Percentiles rank a stretch among this genome's conserved stretches.
Evolutionary conservation across 2,888 invertebrate species (phyloP).

Genomic region (Zygaena filipendulae): DNA sequence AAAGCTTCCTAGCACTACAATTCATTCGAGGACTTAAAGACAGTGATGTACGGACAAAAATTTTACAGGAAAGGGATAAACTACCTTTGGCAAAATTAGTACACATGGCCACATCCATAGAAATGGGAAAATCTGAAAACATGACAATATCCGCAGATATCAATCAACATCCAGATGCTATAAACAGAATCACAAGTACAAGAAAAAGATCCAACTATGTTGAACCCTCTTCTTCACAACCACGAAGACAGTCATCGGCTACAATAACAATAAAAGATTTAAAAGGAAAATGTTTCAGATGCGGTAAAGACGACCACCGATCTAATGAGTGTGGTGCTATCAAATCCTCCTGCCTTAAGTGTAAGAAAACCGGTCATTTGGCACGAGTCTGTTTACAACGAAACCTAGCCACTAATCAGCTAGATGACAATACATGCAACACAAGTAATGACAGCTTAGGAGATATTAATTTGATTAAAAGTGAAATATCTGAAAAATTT

Average conservation of each 20-base stretch:
- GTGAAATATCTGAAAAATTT: slow-evolving; percentile 1
- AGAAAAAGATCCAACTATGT: no score
- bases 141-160: not conserved
- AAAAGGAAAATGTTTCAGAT: slow-evolving; percentile 2
- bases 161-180: not conserved
- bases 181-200: no score
- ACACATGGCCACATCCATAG: not conserved
- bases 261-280: no score
- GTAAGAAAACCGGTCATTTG: slow-evolving; percentile 1
- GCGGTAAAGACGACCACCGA: slow-evolving; percentile 1
- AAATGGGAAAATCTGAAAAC: slow-evolving; percentile 1
- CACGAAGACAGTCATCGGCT: no score
- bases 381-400: slow-evolving; percentile 2
- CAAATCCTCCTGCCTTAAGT: not conserved
- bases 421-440: not conserved
- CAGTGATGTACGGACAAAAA: not conserved
- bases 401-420: not conserved
- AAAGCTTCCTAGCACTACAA: slow-evolving; percentile 1
- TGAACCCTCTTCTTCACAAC: no score
- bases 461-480: slow-evolving; percentile 1
- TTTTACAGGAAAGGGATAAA: slow-evolving; percentile 1
- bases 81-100: not conserved
- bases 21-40: slow-evolving; percentile 3
- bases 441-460: not conserved
- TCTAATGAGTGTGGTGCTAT: not conserved